phyloP scores from a whole-genome alignment of 2,113 vertebrate species.

The Cacatua alba region DNA sequence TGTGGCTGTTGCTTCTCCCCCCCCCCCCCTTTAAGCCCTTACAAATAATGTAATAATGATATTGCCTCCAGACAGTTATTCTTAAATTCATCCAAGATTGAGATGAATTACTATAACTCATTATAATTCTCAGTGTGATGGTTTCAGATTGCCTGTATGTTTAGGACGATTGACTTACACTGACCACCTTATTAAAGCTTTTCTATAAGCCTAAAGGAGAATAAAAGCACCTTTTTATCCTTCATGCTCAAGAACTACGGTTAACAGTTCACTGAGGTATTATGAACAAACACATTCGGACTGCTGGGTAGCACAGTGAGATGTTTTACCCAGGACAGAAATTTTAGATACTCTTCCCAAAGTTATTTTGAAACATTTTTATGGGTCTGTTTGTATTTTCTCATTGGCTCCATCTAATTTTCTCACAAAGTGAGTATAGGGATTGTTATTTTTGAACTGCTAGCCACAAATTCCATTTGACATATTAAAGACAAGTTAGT shows the following conservation, averaged over 20 bases:
- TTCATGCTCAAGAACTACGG: not conserved
- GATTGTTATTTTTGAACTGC: not conserved
- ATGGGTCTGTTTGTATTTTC: not conserved
- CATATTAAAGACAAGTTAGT: not conserved
- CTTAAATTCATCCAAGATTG: not conserved
- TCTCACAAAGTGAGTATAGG: not conserved
- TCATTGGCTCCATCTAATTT: not conserved
- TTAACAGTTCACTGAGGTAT: not conserved
- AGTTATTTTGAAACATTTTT: not conserved
- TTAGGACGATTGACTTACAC: conserved; percentile 19
- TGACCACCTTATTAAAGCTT: not conserved
- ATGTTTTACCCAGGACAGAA: not conserved
- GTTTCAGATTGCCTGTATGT: not conserved
- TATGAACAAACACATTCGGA: not conserved
- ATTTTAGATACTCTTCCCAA: not conserved
- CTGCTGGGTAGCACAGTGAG: not conserved
- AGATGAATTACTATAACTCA: not conserved
- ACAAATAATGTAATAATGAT: conserved; percentile 9
- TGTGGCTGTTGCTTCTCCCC: not conserved
- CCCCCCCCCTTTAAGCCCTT: not conserved
- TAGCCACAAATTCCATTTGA: not conserved
- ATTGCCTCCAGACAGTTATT: not conserved
- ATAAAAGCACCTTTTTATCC: not conserved
- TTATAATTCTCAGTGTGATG: not conserved
- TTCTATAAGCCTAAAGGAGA: not conserved